Evolutionary conservation across 1,140 invertebrate genomes (phyloP).

Genomic region (Leptopilina clavipes): DNA sequence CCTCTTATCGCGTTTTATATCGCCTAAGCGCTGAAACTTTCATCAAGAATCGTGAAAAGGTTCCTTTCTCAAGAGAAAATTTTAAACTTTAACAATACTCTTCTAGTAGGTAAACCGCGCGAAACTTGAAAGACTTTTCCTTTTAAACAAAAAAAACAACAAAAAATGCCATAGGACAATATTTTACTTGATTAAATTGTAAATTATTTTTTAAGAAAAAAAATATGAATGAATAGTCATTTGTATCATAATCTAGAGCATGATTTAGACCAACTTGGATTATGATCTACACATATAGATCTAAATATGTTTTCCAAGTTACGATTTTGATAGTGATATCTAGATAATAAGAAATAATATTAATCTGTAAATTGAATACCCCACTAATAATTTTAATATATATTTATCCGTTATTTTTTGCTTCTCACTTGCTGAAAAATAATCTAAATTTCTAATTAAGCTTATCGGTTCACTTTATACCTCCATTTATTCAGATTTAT

Average conservation of each 20-base stretch:
- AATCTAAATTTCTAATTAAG: slow-evolving; percentile 27
- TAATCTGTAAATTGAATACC: not conserved
- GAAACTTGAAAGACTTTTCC: not conserved
- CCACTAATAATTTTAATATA: not conserved
- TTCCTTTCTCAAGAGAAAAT: not conserved
- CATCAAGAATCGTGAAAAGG: slow-evolving; percentile 13
- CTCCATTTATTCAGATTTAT: slow-evolving; percentile 18
- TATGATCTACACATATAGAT: no score
- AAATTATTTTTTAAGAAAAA: no score
- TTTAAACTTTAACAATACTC: slow-evolving; percentile 28
- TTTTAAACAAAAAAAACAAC: not conserved
- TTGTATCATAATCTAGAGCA: no score
- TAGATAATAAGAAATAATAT: no score
- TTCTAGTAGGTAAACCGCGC: not conserved
- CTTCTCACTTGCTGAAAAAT: not conserved
- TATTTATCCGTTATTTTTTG: not conserved
- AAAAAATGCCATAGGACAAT: no score
- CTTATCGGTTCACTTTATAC: slow-evolving; percentile 6
- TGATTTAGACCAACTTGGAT: no score
- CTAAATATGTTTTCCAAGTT: no score
- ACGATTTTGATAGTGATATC: no score
- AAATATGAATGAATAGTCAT: no score
- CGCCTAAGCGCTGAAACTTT: slow-evolving; percentile 3
- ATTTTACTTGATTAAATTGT: no score
- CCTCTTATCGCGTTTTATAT: slow-evolving; percentile 20